A percentile compares a stretch with the other conserved stretches of the same genome.
Evolutionary conservation across 2,888 invertebrate genomes (phyloP).

Genomic region (Ophion obscuratus): DNA sequence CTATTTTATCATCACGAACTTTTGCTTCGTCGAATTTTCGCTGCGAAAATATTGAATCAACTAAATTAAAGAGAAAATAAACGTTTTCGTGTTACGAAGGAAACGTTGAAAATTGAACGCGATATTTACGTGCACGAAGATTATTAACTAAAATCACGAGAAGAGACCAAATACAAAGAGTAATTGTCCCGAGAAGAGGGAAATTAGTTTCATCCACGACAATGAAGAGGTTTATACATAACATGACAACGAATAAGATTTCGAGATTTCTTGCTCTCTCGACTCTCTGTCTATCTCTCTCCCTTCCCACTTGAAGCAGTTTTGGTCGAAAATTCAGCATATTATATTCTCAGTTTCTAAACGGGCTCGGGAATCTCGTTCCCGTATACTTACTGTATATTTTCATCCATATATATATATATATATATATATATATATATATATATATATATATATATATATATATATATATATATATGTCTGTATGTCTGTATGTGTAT

Average conservation of each 20-base stretch:
- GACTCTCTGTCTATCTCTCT: neutral
- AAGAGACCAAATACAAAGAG: neutral
- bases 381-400: constrained; percentile 45
- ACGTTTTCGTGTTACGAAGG: no score
- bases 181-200: neutral
- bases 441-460: neutral
- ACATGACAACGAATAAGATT: constrained; percentile 37
- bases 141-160: neutral
- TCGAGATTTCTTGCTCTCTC: neutral
- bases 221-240: constrained; percentile 31
- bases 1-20: no score
- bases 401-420: constrained; percentile 18
- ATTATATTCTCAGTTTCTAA: constrained; percentile 27
- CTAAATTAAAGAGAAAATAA: no score
- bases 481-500: no score
- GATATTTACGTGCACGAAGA: neutral
- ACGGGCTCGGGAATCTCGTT: constrained; percentile 6
- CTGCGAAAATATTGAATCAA: no score
- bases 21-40: no score
- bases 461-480: constrained; percentile 18
- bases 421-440: constrained; percentile 3
- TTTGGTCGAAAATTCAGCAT: constrained; percentile 35
- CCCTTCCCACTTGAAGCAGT: neutral
- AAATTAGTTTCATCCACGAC: constrained; percentile 43
- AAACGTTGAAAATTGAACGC: no score